These are phyloP conservation scores for Caenorhabditis drosophilae DNA, from an alignment of 2,888 invertebrate species.

Conservation along the genomic window DNA sequence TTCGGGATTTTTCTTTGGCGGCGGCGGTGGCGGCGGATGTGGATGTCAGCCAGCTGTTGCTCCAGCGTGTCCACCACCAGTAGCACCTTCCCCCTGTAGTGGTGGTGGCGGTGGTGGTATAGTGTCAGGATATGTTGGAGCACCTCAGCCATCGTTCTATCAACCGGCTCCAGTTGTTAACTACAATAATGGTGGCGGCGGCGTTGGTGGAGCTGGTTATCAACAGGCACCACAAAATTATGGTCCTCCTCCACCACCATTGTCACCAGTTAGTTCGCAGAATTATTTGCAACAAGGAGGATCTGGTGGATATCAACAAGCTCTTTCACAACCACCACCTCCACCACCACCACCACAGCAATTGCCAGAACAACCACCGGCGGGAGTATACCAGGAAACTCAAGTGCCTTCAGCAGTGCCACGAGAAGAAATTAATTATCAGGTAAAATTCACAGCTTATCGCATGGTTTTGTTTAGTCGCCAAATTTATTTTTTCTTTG, in stretches of 20 bases:
- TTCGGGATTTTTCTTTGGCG: slow-evolving; percentile 42
- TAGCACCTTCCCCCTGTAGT: slow-evolving; percentile 31
- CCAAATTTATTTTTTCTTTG: neutral
- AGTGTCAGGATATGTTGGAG: slow-evolving; percentile 32
- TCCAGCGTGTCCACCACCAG: slow-evolving; percentile 31
- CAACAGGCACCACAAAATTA: too few species aligned
- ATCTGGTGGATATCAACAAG: too few species aligned
- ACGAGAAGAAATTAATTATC: slow-evolving; percentile 35
- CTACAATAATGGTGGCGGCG: too few species aligned
- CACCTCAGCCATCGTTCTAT: slow-evolving; percentile 11
- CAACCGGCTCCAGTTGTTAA: slow-evolving; percentile 11
- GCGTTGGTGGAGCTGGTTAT: too few species aligned
- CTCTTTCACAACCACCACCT: too few species aligned
- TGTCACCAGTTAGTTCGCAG: too few species aligned
- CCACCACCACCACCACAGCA: too few species aligned
- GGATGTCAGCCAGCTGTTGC: slow-evolving; percentile 25
- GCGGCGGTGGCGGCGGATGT: slow-evolving; percentile 32
- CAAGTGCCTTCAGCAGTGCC: slow-evolving; percentile 22
- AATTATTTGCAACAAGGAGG: too few species aligned
- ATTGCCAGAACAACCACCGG: too few species aligned
- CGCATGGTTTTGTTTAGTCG: slow-evolving; percentile 10
- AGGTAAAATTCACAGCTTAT: too few species aligned
- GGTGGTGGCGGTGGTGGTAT: slow-evolving; percentile 27
- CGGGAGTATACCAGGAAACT: too few species aligned
- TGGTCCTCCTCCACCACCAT: too few species aligned